Base-by-base conservation (phyloP, 1,140 invertebrate genomes). In the Drosophila ogumai region DNA sequence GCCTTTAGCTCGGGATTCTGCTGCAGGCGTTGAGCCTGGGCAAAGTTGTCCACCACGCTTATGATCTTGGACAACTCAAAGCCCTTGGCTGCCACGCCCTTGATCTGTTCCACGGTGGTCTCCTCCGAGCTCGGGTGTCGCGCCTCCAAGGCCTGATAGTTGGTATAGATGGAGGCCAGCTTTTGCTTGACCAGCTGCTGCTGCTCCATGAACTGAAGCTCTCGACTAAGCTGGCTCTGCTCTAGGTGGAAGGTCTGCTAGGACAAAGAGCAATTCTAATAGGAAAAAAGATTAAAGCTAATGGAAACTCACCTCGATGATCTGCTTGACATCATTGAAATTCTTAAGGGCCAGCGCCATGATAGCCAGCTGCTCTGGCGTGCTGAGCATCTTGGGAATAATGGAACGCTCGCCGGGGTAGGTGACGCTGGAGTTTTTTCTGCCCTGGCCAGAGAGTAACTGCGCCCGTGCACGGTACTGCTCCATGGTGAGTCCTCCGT, bases 171-270 rank as follows among this genome's bases (percentile, higher is more conserved):
- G 15, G 31, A 63, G 22, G 78, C 41, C 32, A 92, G 52, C 49
- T 92, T 92, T 25, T 82, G 82, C 60, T 92, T 93, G 9, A 93
- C 85, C 5, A 92, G 75, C 38, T 92, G 82, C 34, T 94, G 79
- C 66, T 93, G 92, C 77, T 93, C 93, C 52, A 93, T 91, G 56
- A 92, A 94, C 19, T 90, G 61, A 6, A 94, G 79, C 69, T 94
- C 92, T 12, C 90, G 72, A n/a, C 91, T 92, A 0, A 94, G 34
- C 57, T 85, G 63, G 13, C 88, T 92, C 9, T 93, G 77, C 67
- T 93, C 71, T 43, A 94, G 64, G 54, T 93, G 85, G 60, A 93
- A 94, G 19, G 93, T 93, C 94, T 94, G 76, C 0, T 0, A 13
- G 10, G 22, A 38, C 2, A 8, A 8, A 4, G 28, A 9, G 13